Evolutionary conservation across 1,140 invertebrate species (phyloP), one percentile per base, ranked within the genome.

Genomic region (Drosophila biarmipes): DNA sequence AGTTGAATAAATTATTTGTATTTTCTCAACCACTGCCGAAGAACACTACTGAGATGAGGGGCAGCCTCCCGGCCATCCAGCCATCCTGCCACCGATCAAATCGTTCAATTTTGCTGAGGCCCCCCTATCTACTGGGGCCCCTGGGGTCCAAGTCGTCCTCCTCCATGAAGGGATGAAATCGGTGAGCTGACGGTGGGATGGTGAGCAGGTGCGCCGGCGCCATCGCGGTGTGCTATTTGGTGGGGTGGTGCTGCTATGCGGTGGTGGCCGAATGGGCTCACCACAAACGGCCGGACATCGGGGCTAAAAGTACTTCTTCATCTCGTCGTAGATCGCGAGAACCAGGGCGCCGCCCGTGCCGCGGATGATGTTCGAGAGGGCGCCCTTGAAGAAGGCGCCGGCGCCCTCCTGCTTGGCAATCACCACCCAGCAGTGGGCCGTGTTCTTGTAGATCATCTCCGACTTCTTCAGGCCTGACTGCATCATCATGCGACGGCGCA

Each of bases 401-500:
- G 77, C 4, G 19, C 96, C 96, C 93, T 97, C 96, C 19, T 92
- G 92, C 91, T 94, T 94, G 68, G 93, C 92, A 89, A 97, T 96
- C 87, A 95, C 95, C 37, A 92, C 67, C 96, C 97, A 97, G 93
- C 96, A 97, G 24, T 91, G 89, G 14, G 92, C 96, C 93, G 96
- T 97, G 90, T 93, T 95, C 93, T 95, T 97, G 93, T 97, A 97
- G 80, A 96, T 93, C 49, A 96, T 94, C 29, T 97, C 96, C 12
- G 67, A 85, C 92, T 95, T 95, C 51, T 94, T 93, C 45, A 95
- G 93, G 14, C 96, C 96, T 49, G 96, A 96, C 93, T 97, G 96
- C 96, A 97, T 97, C 96, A 98, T 98, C 96, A 97, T 97, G 84
- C 97, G 95, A 94, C 97, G 95, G 85, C 97, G 94, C 58, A 98